These are phyloP conservation scores for Cinclus mexicanus DNA, from an alignment of 2,113 vertebrate genomes.

Conservation along the genomic window DNA sequence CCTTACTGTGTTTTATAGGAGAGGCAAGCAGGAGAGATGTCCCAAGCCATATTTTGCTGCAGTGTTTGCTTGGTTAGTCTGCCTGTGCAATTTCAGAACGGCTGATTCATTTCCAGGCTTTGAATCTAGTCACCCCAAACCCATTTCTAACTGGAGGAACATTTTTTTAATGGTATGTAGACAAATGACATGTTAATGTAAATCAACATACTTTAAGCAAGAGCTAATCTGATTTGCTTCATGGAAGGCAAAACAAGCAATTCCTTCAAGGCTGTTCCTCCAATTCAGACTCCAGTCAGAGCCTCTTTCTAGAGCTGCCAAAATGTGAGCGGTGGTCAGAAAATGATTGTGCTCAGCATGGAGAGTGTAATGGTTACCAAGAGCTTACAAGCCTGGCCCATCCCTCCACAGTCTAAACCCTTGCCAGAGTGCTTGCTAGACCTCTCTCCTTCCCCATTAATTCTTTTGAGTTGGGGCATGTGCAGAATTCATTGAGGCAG, in stretches of 20 bases:
- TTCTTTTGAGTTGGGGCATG: not conserved
- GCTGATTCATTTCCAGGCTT: conserved; percentile 62
- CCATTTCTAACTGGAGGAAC: conserved; percentile 22
- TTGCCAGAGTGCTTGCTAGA: not conserved
- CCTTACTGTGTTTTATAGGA: not conserved
- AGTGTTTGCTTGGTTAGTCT: not conserved
- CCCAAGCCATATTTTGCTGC: not conserved
- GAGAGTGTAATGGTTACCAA: not conserved
- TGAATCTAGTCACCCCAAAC: conserved; percentile 35
- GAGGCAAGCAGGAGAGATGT: not conserved
- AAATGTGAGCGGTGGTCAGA: not conserved
- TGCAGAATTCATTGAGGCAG: conserved; percentile 24
- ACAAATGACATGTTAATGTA: conserved; percentile 62
- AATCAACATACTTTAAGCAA: conserved; percentile 36
- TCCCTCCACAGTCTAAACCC: not conserved
- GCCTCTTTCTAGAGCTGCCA: not conserved
- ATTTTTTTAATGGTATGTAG: conserved; percentile 50
- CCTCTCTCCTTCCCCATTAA: not conserved
- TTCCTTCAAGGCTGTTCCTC: conserved; percentile 43
- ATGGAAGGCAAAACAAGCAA: conserved; percentile 28
- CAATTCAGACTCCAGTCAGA: not conserved
- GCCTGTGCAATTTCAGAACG: conserved; percentile 23
- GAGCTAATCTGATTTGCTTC: conserved; percentile 43
- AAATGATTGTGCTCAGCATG: not conserved
- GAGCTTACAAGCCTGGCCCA: not conserved